Base-by-base conservation (phyloP, 1,140 invertebrate species). In the Hypothenemus hampei region DNA sequence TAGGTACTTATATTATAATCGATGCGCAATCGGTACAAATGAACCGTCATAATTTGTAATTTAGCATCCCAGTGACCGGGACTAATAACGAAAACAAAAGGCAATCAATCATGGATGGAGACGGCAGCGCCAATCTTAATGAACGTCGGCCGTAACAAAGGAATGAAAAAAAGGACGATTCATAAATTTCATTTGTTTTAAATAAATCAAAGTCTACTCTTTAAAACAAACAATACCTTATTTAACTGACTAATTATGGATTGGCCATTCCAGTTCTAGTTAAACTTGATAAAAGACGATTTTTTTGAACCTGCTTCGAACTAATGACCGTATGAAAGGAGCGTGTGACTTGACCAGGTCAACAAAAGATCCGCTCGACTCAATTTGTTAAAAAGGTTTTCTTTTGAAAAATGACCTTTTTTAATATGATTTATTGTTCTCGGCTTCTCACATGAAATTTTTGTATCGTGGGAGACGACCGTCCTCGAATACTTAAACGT, bases 181-280 rank as follows among this genome's bases (percentile, higher is more conserved):
- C 64, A 63, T 65, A 65, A 65, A 61, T 65, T 63, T 59, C 58
- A 60, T 64, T 65, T 65, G 63, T 65, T 62, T 62, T 63, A 58
- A 65, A 65, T 65, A 63, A 65, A 65, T 63, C 63, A 65, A 59
- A 63, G 43, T 40, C 56, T 6, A 6, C 35, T 29, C 26, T 20
- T 45, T 52, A 56, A 37, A 59, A 63, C 61, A 62, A 62, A 62
- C 61, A 61, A 63, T 59, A 59, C 47, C 35, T 15, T 39, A 39
- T 56, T 50, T 39, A 21, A 21, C 26, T 50, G 47, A 50, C 39
- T 50, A 50, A 50, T 50, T 50, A 40, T 19, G 19, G 19, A n/a
- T n/a, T n/a, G n/a, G n/a, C n/a, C n/a, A n/a, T n/a, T n/a, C n/a
- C n/a, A 31, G 2, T 8, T 13, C 13, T 31, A 31, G 3, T 13